These are phyloP conservation scores for Hippocampus barbouri DNA, from an alignment of 2,113 vertebrate genomes.

Conservation along the genomic window DNA sequence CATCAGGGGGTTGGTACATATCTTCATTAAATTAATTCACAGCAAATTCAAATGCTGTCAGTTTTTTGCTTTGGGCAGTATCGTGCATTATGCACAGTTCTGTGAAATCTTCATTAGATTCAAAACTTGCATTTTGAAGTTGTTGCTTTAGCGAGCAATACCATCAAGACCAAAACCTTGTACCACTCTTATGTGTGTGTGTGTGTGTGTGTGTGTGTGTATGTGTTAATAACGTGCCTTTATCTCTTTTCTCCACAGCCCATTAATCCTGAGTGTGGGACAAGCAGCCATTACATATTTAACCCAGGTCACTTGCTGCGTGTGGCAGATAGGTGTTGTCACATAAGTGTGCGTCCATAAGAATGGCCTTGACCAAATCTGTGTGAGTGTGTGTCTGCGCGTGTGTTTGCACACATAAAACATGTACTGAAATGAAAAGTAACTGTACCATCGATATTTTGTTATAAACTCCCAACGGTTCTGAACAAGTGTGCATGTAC, in stretches of 20 bases:
- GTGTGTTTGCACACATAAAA: neutral
- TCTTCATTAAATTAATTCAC: neutral
- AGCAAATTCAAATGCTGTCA: neutral
- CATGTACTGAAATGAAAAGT: neutral
- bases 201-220: constrained; percentile 1
- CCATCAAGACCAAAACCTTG: constrained; percentile 7
- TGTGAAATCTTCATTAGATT: neutral
- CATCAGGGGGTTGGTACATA: neutral
- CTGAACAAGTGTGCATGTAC: constrained; percentile 22
- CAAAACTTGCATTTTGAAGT: neutral
- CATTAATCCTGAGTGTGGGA: constrained; percentile 69
- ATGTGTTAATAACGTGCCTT: constrained; percentile 62
- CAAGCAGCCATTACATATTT: constrained; percentile 70
- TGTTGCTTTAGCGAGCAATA: neutral
- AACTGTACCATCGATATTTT: constrained; percentile 5
- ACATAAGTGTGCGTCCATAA: neutral
- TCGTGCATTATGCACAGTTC: neutral
- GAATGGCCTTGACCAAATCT: neutral
- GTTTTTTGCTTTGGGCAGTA: neutral
- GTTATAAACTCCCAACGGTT: constrained; percentile 12
- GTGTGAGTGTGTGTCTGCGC: neutral
- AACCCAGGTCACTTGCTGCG: constrained; percentile 69
- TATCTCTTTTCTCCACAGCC: constrained; percentile 66
- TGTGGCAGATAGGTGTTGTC: constrained; percentile 64
- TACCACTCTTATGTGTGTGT: constrained; percentile 10